Evolutionary conservation across 2,888 invertebrate genomes (phyloP).

Genomic region (Melieria crassipennis): DNA sequence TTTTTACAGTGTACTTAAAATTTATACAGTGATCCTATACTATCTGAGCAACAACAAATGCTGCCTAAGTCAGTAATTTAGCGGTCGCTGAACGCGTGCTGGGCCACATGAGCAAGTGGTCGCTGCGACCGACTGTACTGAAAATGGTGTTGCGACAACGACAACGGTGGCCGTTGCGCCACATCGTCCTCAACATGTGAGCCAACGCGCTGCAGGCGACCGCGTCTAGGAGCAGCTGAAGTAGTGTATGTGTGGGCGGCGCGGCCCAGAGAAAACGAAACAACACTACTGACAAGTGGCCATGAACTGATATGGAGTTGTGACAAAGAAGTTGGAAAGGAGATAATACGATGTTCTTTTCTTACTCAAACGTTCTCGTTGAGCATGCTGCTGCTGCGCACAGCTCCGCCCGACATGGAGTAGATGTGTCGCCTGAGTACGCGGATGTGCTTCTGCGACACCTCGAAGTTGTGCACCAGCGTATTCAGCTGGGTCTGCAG

Average conservation of each 20-base stretch:
- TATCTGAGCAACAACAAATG: background rate
- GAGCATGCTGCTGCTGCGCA: slow-evolving; percentile 34
- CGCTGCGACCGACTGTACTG: too few species aligned
- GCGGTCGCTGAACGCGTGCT: too few species aligned
- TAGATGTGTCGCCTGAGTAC: slow-evolving; percentile 61
- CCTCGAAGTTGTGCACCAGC: slow-evolving; percentile 62
- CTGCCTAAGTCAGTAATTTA: too few species aligned
- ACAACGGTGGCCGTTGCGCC: too few species aligned
- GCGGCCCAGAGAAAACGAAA: too few species aligned
- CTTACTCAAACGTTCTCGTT: slow-evolving; percentile 19
- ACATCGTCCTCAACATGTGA: slow-evolving; percentile 2
- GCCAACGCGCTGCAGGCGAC: slow-evolving; percentile 1
- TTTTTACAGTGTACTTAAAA: slow-evolving; percentile 14
- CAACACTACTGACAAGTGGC: too few species aligned
- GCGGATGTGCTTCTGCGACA: slow-evolving; percentile 63
- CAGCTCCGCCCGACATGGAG: slow-evolving; percentile 50
- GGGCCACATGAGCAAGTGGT: too few species aligned
- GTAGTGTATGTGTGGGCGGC: background rate
- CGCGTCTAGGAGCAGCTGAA: slow-evolving; percentile 9
- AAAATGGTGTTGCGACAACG: too few species aligned
- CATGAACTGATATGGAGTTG: background rate
- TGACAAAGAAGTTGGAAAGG: background rate
- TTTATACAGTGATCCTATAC: slow-evolving; percentile 22
- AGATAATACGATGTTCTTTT: background rate
- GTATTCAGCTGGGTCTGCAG: slow-evolving; percentile 61